These are phyloP conservation scores for Parelbella ahira DNA, from an alignment of 2,888 invertebrate species.

Conservation along the genomic window DNA sequence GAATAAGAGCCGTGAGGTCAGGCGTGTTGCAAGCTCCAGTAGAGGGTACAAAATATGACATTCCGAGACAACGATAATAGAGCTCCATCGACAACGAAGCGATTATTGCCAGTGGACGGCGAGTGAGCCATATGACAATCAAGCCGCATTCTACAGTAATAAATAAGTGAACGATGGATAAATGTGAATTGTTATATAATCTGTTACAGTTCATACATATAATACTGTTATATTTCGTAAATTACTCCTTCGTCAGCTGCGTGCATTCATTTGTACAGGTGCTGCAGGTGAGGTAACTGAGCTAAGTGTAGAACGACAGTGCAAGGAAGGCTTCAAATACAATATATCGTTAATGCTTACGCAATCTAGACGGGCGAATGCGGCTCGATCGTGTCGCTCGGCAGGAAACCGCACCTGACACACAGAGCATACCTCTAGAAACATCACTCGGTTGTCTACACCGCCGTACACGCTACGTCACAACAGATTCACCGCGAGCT, in stretches of 20 bases:
- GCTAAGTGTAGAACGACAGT: constrained; percentile 17
- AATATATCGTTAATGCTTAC: constrained; percentile 60
- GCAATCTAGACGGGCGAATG: constrained; percentile 70
- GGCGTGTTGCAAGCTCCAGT: constrained; percentile 16
- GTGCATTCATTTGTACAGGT: constrained; percentile 17
- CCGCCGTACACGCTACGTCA: too few relatives aligned
- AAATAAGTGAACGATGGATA: constrained; percentile 9
- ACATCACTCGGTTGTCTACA: constrained; percentile 22
- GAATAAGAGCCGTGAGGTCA: not conserved
- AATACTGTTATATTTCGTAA: constrained; percentile 7
- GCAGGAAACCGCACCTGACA: constrained; percentile 78
- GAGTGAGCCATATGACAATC: constrained; percentile 15
- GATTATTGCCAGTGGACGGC: constrained; percentile 9
- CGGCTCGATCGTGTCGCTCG: constrained; percentile 74
- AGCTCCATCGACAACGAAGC: too few relatives aligned
- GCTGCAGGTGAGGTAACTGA: constrained; percentile 18
- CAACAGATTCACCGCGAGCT: too few relatives aligned
- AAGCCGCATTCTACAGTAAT: constrained; percentile 21
- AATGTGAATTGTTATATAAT: too few relatives aligned
- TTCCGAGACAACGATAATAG: too few relatives aligned
- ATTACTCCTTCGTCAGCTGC: constrained; percentile 8
- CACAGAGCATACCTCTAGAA: constrained; percentile 46
- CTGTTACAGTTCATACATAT: too few relatives aligned
- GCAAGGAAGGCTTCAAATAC: constrained; percentile 26
- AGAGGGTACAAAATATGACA: too few relatives aligned